These are phyloP conservation scores for Apamea anceps DNA, from an alignment of 2,888 invertebrate species.

Conservation along the genomic window DNA sequence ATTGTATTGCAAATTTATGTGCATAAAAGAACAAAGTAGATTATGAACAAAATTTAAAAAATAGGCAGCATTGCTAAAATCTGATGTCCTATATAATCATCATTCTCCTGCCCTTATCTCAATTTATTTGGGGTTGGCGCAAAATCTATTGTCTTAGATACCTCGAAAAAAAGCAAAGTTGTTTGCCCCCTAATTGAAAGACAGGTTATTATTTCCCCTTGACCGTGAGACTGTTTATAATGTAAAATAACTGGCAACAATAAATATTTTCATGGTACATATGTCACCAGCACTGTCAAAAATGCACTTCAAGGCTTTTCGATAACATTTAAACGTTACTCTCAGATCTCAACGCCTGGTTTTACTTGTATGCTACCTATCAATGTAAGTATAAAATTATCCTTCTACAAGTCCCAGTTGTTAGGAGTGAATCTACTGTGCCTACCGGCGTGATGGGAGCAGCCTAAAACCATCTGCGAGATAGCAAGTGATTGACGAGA, in stretches of 20 bases:
- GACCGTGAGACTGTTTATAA: not conserved
- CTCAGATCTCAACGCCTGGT: not conserved
- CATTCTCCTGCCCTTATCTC: too few species aligned
- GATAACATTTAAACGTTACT: not conserved
- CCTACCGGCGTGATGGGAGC: fast-evolving
- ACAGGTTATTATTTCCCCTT: not conserved
- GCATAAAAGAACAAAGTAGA: not conserved
- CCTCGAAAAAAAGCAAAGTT: not conserved
- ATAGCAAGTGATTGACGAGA: slow-evolving; percentile 62
- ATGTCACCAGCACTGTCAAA: not conserved
- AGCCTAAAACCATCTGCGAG: slow-evolving; percentile 37
- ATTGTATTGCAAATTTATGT: not conserved
- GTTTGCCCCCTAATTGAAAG: not conserved
- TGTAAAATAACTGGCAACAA: not conserved
- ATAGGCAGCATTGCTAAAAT: not conserved
- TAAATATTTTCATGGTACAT: not conserved
- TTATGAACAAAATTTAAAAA: not conserved
- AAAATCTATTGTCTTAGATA: too few species aligned
- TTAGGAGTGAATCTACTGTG: not conserved
- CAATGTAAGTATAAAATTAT: not conserved
- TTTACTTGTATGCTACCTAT: not conserved
- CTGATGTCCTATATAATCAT: not conserved
- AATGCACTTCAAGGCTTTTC: not conserved
- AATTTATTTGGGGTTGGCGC: too few species aligned
- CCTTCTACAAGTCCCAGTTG: not conserved